Percentiles rank a stretch among this genome's conserved stretches.
Conservation (phyloP, 2,113 vertebrate genomes). For the Albula glossodonta region DNA sequence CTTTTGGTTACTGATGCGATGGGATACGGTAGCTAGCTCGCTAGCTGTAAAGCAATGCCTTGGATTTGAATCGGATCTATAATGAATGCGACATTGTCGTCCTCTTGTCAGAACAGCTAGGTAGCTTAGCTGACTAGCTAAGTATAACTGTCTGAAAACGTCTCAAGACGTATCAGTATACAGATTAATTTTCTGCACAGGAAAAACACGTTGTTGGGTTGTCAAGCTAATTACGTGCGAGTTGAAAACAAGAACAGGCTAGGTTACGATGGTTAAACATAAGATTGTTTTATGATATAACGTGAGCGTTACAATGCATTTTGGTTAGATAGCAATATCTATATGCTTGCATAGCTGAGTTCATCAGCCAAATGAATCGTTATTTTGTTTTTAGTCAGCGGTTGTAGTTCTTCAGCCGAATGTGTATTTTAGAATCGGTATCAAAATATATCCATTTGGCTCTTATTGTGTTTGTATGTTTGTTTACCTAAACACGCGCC, state of each 20-base stretch:
- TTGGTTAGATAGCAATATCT: not conserved
- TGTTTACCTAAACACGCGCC: not conserved
- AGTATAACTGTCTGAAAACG: not conserved
- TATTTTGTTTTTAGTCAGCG: not conserved
- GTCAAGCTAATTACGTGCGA: not conserved
- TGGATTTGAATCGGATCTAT: slow-evolving; percentile 6
- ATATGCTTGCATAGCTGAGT: not conserved
- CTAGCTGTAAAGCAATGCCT: not conserved
- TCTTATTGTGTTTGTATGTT: not conserved
- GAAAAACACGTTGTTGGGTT: not conserved
- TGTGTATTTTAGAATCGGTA: not conserved
- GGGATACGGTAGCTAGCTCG: slow-evolving; percentile 5
- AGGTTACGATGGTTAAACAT: not conserved
- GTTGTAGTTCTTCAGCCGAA: not conserved
- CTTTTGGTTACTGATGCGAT: slow-evolving; percentile 4
- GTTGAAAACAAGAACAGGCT: not conserved
- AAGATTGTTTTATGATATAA: not conserved
- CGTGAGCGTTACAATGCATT: not conserved
- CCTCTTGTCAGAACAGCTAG: not conserved
- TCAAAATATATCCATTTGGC: not conserved
- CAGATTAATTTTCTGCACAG: too few species aligned
- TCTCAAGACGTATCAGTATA: not conserved
- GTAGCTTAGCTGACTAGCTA: not conserved
- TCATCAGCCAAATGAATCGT: not conserved
- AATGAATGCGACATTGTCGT: slow-evolving; percentile 2